Evolutionary conservation across 64 coral and sea anemone species (phyloP).

Genomic region (Astreopora myriophthalma): DNA sequence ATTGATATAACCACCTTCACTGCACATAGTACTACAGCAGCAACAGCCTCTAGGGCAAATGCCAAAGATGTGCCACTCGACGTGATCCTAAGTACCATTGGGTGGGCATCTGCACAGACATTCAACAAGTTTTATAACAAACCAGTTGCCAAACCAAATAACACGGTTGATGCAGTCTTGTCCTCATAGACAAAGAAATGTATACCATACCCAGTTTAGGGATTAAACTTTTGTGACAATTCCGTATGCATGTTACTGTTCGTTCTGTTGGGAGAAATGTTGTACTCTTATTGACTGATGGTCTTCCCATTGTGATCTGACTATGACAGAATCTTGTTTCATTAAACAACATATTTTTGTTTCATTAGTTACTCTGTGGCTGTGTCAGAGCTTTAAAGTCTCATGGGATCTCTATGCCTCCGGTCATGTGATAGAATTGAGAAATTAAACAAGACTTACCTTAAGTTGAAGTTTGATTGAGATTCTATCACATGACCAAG

Average conservation of each 20-base stretch:
- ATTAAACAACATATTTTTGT: too few species aligned
- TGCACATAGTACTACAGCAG: slow-evolving; percentile 8
- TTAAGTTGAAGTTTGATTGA: neutral
- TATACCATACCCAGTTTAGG: too few species aligned
- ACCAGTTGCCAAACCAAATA: neutral
- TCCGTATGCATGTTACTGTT: too few species aligned
- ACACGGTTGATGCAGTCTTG: slow-evolving; percentile 30
- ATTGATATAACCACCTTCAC: slow-evolving; percentile 3
- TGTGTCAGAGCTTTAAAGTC: slow-evolving; percentile 42
- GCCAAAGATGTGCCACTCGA: neutral
- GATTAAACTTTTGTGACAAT: too few species aligned
- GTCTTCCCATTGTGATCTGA: too few species aligned
- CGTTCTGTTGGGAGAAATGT: too few species aligned
- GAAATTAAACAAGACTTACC: slow-evolving; percentile 8
- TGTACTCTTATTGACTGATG: too few species aligned
- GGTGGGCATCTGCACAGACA: slow-evolving; percentile 13
- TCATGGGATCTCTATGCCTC: slow-evolving; percentile 50
- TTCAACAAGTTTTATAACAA: slow-evolving; percentile 26
- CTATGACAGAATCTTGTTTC: too few species aligned
- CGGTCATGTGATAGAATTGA: slow-evolving; percentile 32
- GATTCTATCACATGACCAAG: too few species aligned
- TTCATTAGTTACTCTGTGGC: neutral
- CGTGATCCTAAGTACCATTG: neutral
- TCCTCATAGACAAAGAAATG: too few species aligned
- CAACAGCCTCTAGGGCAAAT: slow-evolving; percentile 29